These are phyloP conservation scores for Archaeoteleia sp. DNA, from an alignment of 2,888 invertebrate species.

Conservation along the genomic window DNA sequence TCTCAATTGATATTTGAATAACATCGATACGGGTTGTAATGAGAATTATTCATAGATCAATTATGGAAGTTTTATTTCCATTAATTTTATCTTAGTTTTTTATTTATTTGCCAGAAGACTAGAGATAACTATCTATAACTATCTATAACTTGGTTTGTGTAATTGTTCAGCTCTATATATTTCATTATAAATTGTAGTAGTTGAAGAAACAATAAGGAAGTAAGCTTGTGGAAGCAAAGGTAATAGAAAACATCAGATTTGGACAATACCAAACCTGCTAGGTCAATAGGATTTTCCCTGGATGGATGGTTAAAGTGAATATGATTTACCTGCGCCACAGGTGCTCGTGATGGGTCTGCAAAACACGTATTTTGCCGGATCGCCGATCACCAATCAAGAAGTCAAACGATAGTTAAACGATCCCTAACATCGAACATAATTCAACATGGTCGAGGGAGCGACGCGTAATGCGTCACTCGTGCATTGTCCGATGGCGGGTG, in stretches of 20 bases:
- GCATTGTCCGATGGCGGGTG: conserved; percentile 68
- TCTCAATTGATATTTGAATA: too few relatives aligned
- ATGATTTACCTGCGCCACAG: conserved; percentile 49
- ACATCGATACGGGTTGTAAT: too few relatives aligned
- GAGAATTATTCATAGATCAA: too few relatives aligned
- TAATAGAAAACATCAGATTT: conserved; percentile 29
- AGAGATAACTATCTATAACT: too few relatives aligned
- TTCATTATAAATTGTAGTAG: too few relatives aligned
- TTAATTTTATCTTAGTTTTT: too few relatives aligned
- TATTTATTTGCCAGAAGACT: too few relatives aligned
- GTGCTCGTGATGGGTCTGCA: conserved; percentile 36
- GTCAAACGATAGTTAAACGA: conserved; percentile 64
- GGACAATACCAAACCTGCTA: conserved; percentile 33
- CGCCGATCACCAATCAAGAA: conserved; percentile 53
- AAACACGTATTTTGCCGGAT: conserved; percentile 47
- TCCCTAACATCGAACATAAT: conserved; percentile 64
- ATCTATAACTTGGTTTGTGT: too few relatives aligned
- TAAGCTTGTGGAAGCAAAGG: conserved; percentile 44
- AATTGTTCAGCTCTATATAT: too few relatives aligned
- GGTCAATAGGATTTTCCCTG: conserved; percentile 41
- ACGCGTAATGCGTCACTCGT: conserved; percentile 65
- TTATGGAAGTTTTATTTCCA: too few relatives aligned
- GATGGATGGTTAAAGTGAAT: conserved; percentile 26
- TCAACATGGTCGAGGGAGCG: conserved; percentile 60
- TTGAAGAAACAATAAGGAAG: too few relatives aligned